Evolutionary conservation across 2,797 vertebrate species (phyloP).

Genomic region (Acanthurus tractus): DNA sequence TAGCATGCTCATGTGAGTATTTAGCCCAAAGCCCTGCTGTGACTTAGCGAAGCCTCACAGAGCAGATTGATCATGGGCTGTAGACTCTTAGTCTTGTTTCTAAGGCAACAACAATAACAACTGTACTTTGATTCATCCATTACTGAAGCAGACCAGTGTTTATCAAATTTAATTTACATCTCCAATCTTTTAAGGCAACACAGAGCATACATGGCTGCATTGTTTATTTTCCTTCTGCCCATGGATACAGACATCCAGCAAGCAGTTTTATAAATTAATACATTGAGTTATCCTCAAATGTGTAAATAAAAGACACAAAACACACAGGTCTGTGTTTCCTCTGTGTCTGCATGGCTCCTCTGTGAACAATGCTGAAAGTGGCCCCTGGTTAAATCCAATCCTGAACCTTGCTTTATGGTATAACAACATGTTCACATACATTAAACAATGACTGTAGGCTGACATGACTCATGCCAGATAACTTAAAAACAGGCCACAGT

Average conservation of each 20-base stretch:
- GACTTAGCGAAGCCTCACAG: no score
- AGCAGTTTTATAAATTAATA: no score
- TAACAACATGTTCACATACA: constrained; percentile 13
- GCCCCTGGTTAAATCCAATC: neutral
- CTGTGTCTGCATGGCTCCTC: neutral
- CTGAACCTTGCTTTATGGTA: constrained; percentile 12
- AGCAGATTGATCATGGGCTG: no score
- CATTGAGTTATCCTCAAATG: no score
- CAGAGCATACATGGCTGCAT: neutral
- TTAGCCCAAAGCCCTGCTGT: no score
- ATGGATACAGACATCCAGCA: no score
- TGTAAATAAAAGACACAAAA: neutral
- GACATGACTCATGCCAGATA: constrained; percentile 16
- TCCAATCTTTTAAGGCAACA: neutral
- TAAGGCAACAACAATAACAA: constrained; percentile 1
- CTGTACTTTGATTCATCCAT: neutral
- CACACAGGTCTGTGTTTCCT: neutral
- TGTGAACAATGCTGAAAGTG: neutral
- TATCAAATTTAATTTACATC: neutral
- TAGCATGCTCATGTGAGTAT: neutral
- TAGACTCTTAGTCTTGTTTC: neutral
- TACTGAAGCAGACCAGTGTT: neutral
- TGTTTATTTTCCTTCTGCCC: no score
- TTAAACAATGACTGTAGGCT: constrained; percentile 9
- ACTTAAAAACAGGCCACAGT: constrained; percentile 37